Conservation (phyloP, 2,113 vertebrate genomes). For the Brachyhypopomus gauderio region DNA sequence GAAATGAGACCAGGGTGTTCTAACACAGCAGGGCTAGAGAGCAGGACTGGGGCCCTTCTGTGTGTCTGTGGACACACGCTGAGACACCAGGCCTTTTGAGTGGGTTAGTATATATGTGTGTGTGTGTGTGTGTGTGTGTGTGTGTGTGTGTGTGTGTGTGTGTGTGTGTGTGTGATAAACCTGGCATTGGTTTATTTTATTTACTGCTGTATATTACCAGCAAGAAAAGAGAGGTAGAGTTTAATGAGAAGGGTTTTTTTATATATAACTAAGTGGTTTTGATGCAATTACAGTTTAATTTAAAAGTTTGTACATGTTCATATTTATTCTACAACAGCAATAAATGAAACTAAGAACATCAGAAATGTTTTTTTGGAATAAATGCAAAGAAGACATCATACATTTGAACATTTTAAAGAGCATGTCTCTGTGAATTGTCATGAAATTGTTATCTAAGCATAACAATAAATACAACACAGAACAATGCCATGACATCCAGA, state of each 20-base stretch:
- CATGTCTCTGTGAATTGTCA: neutral
- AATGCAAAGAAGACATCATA: neutral
- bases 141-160: conserved; percentile 19
- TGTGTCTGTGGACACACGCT: conserved; percentile 52
- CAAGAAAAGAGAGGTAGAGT: neutral
- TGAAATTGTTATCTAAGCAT: neutral
- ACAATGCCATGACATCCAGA: conserved; percentile 1
- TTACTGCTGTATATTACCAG: neutral
- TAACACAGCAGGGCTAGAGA: conserved; percentile 61
- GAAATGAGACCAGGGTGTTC: conserved; percentile 62
- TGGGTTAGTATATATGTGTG: neutral
- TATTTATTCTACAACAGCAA: neutral
- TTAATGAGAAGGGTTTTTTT: neutral
- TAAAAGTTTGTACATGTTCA: neutral
- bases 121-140: neutral
- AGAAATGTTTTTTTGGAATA: neutral
- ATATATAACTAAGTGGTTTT: neutral
- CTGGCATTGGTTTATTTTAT: conserved; percentile 30
- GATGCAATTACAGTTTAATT: neutral
- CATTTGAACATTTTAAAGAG: neutral
- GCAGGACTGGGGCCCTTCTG: conserved; percentile 51
- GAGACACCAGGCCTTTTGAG: conserved; percentile 42
- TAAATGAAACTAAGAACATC: too few species aligned
- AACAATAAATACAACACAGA: neutral
- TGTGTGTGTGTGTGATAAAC: conserved; percentile 24